These are phyloP conservation scores for Gymnoscopelus braueri DNA, from an alignment of 2,797 vertebrate genomes.

Conservation along the genomic window DNA sequence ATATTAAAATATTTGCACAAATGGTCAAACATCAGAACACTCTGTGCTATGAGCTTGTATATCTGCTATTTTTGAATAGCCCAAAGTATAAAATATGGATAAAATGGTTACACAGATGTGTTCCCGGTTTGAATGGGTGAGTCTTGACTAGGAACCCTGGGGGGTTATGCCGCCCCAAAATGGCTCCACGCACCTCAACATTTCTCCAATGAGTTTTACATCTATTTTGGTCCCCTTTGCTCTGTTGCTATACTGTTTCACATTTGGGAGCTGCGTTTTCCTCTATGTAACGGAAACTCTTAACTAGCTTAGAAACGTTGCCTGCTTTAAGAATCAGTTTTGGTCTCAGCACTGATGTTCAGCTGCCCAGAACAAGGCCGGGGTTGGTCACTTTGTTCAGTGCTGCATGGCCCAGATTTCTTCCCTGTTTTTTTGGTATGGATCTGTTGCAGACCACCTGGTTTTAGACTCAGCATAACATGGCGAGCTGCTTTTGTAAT, in stretches of 20 bases:
- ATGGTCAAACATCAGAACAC: too few species aligned
- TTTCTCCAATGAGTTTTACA: slow-evolving; percentile 17
- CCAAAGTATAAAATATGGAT: too few species aligned
- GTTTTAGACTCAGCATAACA: slow-evolving; percentile 60
- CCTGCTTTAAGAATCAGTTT: slow-evolving; percentile 49
- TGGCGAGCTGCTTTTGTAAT: slow-evolving; percentile 69
- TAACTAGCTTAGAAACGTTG: slow-evolving; percentile 26
- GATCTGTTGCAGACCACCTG: slow-evolving; percentile 66
- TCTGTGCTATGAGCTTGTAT: too few species aligned
- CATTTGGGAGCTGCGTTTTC: slow-evolving; percentile 45
- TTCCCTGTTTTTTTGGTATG: slow-evolving; percentile 36
- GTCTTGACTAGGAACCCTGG: slow-evolving; percentile 38
- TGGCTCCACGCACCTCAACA: slow-evolving; percentile 40
- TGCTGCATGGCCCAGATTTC: slow-evolving; percentile 55
- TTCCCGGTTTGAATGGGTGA: neutral
- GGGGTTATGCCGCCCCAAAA: slow-evolving; percentile 47
- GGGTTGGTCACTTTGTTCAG: slow-evolving; percentile 29
- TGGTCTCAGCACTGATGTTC: slow-evolving; percentile 36
- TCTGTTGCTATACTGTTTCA: slow-evolving; percentile 50
- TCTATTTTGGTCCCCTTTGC: slow-evolving; percentile 32
- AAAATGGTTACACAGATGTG: too few species aligned
- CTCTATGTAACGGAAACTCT: slow-evolving; percentile 42
- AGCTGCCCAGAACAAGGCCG: slow-evolving; percentile 46
- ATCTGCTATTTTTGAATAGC: too few species aligned
- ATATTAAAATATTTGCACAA: too few species aligned